Evolutionary conservation across 2,113 vertebrate genomes (phyloP).

Genomic region (Takifugu flavidus): DNA sequence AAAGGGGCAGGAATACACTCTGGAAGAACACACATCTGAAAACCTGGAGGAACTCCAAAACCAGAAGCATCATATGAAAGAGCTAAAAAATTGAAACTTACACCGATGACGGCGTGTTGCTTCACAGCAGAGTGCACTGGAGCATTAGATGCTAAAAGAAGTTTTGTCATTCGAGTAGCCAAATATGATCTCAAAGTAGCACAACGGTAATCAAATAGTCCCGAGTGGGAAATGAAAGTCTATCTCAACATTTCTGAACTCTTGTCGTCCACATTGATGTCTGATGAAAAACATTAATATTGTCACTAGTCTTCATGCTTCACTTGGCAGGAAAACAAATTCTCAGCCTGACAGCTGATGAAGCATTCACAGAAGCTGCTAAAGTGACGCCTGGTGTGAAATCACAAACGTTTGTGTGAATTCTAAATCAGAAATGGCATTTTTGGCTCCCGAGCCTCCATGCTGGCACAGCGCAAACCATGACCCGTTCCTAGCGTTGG

Average conservation of each 20-base stretch:
- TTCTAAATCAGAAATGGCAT: neutral
- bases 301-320: conserved; percentile 34
- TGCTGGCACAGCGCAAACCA: neutral
- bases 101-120: too few species aligned
- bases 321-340: conserved; percentile 33
- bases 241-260: neutral
- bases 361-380: conserved; percentile 39
- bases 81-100: too few species aligned
- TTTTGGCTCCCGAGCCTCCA: neutral
- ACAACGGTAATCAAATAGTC: neutral
- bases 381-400: conserved; percentile 19
- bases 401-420: conserved; percentile 23
- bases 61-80: too few species aligned
- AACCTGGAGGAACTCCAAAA: too few species aligned
- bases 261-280: conserved; percentile 10
- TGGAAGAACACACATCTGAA: too few species aligned
- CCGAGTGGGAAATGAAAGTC: neutral
- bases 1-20: too few species aligned
- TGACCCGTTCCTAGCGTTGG: neutral
- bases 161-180: too few species aligned
- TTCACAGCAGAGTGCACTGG: too few species aligned
- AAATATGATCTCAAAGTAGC: too few species aligned
- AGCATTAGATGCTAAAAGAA: too few species aligned
- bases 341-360: conserved; percentile 21
- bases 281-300: conserved; percentile 36